Evolutionary conservation across 2,797 vertebrate genomes (phyloP).

Genomic region (Glossophaga mutica): DNA sequence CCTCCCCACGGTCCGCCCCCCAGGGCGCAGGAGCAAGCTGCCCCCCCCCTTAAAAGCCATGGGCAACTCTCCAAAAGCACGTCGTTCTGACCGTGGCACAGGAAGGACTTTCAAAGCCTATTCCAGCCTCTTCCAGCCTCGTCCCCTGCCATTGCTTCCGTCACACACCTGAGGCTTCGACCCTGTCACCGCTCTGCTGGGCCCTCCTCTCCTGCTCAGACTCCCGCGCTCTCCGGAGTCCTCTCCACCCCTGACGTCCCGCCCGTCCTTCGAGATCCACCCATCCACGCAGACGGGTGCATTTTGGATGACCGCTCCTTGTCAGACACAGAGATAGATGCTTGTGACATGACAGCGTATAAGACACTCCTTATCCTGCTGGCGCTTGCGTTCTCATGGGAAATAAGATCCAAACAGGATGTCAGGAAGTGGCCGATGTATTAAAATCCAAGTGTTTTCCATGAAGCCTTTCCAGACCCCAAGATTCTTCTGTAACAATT

Average conservation of each 20-base stretch:
- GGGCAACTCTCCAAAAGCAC: neutral
- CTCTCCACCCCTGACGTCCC: neutral
- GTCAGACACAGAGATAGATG: neutral
- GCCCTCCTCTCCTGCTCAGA: neutral
- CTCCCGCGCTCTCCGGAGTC: neutral
- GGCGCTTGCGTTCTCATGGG: neutral
- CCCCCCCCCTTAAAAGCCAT: neutral
- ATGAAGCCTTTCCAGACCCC: neutral
- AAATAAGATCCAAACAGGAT: neutral
- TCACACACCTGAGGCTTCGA: neutral
- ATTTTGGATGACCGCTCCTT: neutral
- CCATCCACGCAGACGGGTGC: neutral
- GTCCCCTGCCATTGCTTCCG: neutral
- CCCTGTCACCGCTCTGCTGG: neutral
- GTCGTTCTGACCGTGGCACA: neutral
- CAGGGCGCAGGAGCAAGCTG: neutral
- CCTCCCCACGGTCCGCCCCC: neutral
- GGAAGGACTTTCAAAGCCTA: neutral
- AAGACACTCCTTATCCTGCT: neutral
- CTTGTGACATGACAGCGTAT: neutral
- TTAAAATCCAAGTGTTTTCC: neutral
- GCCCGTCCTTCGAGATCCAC: neutral
- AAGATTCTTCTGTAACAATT: neutral
- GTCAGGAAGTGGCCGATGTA: neutral
- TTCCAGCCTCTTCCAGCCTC: neutral